Evolutionary conservation across 2,797 vertebrate genomes (phyloP).

Genomic region (Poliocrania exsul): DNA sequence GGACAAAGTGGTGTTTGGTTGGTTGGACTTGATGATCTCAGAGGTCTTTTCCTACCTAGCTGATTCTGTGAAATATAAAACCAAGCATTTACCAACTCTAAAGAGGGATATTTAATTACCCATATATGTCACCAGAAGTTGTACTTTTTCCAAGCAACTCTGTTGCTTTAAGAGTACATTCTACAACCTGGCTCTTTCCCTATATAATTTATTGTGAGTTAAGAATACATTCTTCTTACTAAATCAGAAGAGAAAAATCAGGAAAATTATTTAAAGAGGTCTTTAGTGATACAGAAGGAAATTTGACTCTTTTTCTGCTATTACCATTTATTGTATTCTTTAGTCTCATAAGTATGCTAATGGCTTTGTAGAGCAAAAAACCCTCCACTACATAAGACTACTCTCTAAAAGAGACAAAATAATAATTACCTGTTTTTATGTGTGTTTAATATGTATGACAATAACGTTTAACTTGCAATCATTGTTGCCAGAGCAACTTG

Average conservation of each 20-base stretch:
- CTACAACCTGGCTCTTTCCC: background rate
- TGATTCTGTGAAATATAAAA: background rate
- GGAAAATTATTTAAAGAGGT: background rate
- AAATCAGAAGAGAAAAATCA: background rate
- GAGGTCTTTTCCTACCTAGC: no score
- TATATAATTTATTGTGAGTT: background rate
- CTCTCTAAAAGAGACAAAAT: background rate
- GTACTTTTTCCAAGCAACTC: background rate
- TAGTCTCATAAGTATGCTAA: background rate
- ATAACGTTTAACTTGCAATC: background rate
- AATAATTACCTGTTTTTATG: background rate
- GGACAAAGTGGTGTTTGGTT: no score
- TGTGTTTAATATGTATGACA: slow-evolving; percentile 14
- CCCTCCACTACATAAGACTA: background rate
- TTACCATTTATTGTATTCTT: background rate
- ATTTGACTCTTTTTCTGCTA: background rate
- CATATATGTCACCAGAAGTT: rapidly evolving
- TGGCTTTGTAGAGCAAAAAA: background rate
- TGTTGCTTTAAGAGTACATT: background rate
- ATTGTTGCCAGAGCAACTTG: background rate
- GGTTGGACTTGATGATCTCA: no score
- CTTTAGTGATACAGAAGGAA: background rate
- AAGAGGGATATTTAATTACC: background rate
- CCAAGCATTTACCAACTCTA: background rate
- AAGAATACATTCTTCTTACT: background rate